Base-by-base conservation (phyloP, 53 echinoderm and acorn worm species). In the Crossaster papposus region DNA sequence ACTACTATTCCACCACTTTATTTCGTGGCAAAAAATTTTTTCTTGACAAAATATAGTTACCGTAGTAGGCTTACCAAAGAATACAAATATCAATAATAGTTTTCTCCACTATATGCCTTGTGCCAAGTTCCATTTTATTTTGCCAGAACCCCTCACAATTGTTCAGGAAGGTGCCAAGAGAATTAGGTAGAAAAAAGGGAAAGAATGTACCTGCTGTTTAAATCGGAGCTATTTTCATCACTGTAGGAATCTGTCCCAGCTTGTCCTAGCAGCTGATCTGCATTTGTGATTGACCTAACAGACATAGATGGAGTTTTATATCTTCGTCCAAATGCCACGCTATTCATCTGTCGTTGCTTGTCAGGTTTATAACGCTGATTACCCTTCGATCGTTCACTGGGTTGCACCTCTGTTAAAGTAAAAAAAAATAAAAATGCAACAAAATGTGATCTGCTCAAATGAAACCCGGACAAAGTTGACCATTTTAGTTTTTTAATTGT, bases 281-380 rank as follows among this genome's bases (percentile, higher is more conserved):
- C 33, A 35, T 78, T 79, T 89, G 91, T 38, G 81, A 80, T 17
- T 73, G 93, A 26, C 93, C 94, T 14, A 30, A 62, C 24, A 89
- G 77, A 5, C 36, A 65, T 65, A n/a, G 52, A 65, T 70, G 70
- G 14, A 26, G 38, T 13, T 35, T 70, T 38, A 81, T 95, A 95
- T 26, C 95, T 89, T 33, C 93, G 89, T 28, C 97, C 97, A 91
- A 97, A 96, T 31, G 97, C 92, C 2, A 97, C 94, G 31, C 94
- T 95, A 34, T 95, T 94, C 58, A 92, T 31, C 28, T 93, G 79
- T 34, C 89, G 58, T 83, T 95, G 94, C 23, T 93, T 65, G 23
- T 91, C 91, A 30, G 94, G 97, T 37, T 90, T 55, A 55, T 94
- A 97, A 11, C 92, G 80, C 62, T 88, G 81, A 37, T 72, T 58